Evolutionary conservation across 1,140 invertebrate species (phyloP).

Genomic region (Sipha flava): DNA sequence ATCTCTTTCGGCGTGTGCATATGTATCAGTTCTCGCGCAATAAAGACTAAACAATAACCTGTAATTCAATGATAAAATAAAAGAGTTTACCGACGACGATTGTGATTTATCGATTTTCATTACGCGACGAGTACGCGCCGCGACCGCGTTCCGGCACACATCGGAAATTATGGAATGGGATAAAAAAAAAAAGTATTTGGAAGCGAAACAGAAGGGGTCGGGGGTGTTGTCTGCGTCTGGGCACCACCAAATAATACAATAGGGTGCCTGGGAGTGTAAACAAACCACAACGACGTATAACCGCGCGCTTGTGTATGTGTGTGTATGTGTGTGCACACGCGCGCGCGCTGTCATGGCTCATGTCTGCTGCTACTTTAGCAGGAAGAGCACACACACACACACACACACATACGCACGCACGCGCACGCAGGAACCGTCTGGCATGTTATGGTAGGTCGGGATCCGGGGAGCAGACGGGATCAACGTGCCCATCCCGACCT

Average conservation of each 20-base stretch:
- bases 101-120: neutral
- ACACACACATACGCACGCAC: no score
- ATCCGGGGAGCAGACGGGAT: conserved; percentile 13
- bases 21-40: no score
- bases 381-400: no score
- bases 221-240: neutral
- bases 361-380: no score
- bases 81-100: no score
- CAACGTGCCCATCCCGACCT: conserved; percentile 23
- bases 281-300: neutral
- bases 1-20: no score
- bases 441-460: conserved; percentile 17
- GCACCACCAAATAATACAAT: neutral
- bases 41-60: no score
- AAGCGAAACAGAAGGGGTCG: no score
- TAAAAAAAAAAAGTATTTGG: no score
- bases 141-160: neutral
- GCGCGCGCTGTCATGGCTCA: neutral
- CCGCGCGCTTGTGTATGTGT: neutral
- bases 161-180: no score
- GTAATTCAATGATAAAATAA: no score
- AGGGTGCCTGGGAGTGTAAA: conserved; percentile 8
- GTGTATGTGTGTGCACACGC: neutral
- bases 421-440: neutral
- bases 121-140: no score